phyloP scores from a whole-genome alignment of 2,113 vertebrate genomes.

The Lonchura striata region DNA sequence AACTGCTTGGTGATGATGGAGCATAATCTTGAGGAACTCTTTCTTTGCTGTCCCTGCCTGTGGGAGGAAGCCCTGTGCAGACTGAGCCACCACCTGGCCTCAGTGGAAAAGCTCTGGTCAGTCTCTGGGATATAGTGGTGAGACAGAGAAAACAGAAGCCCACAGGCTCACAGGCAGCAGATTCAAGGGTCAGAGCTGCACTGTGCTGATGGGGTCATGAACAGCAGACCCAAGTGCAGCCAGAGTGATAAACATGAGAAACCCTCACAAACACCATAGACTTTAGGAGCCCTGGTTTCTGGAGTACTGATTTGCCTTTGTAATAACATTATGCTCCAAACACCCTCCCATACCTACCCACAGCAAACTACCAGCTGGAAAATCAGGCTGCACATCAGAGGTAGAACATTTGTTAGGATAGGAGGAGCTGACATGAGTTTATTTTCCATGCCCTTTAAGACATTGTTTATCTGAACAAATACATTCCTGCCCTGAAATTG shows the following conservation, averaged over 20 bases:
- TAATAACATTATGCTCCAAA: background rate
- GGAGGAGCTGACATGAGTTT: background rate
- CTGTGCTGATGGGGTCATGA: background rate
- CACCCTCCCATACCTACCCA: background rate
- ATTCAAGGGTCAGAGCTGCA: background rate
- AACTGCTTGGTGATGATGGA: background rate
- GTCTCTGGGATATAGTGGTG: rapidly evolving
- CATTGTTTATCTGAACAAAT: background rate
- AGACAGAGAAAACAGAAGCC: background rate
- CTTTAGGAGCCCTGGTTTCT: background rate
- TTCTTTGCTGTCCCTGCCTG: background rate
- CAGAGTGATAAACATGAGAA: background rate
- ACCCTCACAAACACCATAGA: background rate
- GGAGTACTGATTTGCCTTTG: background rate
- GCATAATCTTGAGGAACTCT: background rate
- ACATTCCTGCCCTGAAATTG: background rate
- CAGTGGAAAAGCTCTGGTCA: background rate
- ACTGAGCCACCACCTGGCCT: background rate
- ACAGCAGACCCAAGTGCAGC: background rate
- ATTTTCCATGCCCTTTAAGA: background rate
- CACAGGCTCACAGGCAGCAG: background rate
- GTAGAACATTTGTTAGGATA: background rate
- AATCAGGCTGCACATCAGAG: background rate
- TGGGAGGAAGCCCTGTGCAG: background rate
- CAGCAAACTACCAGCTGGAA: background rate